Evolutionary conservation across 2,888 invertebrate genomes (phyloP).

Genomic region (Trachelus iudaicus): DNA sequence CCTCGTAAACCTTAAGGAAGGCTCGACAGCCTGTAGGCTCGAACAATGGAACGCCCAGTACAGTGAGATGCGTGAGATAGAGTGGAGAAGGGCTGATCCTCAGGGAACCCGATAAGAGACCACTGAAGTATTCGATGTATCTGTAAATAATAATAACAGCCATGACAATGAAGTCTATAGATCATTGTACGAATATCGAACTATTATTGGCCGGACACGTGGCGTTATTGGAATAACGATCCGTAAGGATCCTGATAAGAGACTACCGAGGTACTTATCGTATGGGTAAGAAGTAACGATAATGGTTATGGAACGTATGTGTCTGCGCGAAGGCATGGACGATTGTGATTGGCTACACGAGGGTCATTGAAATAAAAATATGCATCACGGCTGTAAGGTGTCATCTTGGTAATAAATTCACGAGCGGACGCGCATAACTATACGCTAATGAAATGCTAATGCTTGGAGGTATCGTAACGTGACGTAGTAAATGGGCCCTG

Average conservation of each 20-base stretch:
- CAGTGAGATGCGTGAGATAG: constrained; percentile 86
- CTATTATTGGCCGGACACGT: neutral
- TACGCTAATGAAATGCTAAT: constrained; percentile 46
- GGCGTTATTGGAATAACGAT: constrained; percentile 8
- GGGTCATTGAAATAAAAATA: constrained; percentile 13
- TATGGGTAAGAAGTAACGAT: neutral
- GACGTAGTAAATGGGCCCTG: neutral
- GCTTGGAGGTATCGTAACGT: constrained; percentile 13
- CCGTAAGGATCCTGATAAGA: constrained; percentile 10
- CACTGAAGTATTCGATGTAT: constrained; percentile 93
- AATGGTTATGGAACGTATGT: neutral
- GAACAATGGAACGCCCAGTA: constrained; percentile 85
- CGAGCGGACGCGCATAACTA: neutral
- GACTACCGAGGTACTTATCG: no score
- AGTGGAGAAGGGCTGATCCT: constrained; percentile 89
- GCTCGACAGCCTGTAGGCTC: constrained; percentile 75
- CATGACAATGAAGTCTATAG: constrained; percentile 21
- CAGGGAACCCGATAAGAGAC: constrained; percentile 87
- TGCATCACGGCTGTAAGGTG: neutral
- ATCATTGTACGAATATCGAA: constrained; percentile 4
- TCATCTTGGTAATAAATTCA: constrained; percentile 7
- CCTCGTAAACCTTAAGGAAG: constrained; percentile 90
- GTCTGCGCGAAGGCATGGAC: neutral
- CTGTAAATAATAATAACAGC: constrained; percentile 66
- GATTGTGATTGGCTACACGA: constrained; percentile 1